Evolutionary conservation across 2,797 vertebrate species (phyloP).

Genomic region (Vespertilio murinus): DNA sequence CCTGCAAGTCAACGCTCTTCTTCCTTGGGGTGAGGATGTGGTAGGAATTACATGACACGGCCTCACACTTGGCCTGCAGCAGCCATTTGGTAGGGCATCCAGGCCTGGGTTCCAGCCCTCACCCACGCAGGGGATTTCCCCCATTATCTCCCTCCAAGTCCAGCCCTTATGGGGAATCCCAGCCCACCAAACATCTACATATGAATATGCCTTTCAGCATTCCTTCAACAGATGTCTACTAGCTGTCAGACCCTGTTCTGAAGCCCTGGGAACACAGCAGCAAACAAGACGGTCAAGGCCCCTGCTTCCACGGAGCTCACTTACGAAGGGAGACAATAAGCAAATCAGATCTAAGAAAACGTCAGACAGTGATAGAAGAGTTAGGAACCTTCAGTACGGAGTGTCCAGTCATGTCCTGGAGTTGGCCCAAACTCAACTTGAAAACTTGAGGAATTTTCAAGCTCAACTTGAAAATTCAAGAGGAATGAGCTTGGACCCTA

Average conservation of each 20-base stretch:
- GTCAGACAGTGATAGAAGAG: background rate
- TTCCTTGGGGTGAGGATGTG: background rate
- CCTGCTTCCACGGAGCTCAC: background rate
- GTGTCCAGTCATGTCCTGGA: background rate
- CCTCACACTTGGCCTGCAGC: background rate
- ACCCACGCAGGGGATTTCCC: background rate
- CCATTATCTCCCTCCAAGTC: background rate
- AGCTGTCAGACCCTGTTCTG: background rate
- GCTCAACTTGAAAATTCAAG: too few relatives aligned
- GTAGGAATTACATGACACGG: background rate
- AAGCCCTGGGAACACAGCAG: background rate
- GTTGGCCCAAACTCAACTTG: too few relatives aligned
- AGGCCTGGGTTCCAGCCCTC: background rate
- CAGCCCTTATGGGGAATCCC: background rate
- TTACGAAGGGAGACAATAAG: background rate
- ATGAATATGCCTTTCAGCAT: background rate
- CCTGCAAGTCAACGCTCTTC: background rate
- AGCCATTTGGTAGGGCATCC: background rate
- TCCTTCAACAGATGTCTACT: background rate
- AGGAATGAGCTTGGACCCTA: background rate
- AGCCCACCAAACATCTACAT: background rate
- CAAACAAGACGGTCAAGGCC: accelerated
- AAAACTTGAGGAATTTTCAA: too few relatives aligned
- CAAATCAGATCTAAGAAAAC: background rate
- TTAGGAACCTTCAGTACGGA: background rate